Evolutionary conservation across 2,797 vertebrate species (phyloP), one percentile per base, ranked within the genome.

Genomic region (Gymnoscopelus braueri): DNA sequence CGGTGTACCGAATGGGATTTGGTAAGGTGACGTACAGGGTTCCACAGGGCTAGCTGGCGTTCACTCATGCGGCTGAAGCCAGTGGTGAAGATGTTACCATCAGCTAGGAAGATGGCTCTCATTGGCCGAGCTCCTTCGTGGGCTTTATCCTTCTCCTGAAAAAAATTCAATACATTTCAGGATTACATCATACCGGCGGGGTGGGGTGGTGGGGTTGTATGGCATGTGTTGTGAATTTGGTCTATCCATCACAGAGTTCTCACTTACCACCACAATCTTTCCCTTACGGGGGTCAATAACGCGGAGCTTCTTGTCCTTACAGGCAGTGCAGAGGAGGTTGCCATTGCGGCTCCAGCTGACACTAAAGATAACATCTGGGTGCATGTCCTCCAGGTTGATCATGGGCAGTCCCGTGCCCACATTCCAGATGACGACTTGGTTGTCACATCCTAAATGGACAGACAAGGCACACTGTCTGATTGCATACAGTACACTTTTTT

Each of bases 21-120:
- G 62, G 10, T 15, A 10, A 1, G 3, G 39, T 69, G 72, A 85
- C 96, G 0, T 94, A 99, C 98, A 56, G 94, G 94, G 83, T 97
- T 98, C 98, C 98, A 99, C 71, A 99, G 94, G 0, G 96, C 98
- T 23, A 99, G 94, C 91, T 99, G 98, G 78, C 98, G 94, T 81
- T 99, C 98, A 0, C 98, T 99, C 98, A 99, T 99, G 90, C 98
- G 97, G 91, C 97, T 99, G 89, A 99, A 99, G 35, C 98, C 98
- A 0, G 98, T 99, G 72, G 98, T 99, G 91, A 99, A 98, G 89
- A 99, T 94, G 23, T 97, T 98, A 60, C 97, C 98, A 0, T 99
- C 95, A 0, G 96, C 92, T 50, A 99, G 93, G 89, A 99, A 99
- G 88, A 99, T 98, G 44, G 98, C 98, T 65, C 97, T 92, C 95